These are phyloP conservation scores for Sitodiplosis mosellana DNA, from an alignment of 1,140 invertebrate species.

Conservation along the genomic window DNA sequence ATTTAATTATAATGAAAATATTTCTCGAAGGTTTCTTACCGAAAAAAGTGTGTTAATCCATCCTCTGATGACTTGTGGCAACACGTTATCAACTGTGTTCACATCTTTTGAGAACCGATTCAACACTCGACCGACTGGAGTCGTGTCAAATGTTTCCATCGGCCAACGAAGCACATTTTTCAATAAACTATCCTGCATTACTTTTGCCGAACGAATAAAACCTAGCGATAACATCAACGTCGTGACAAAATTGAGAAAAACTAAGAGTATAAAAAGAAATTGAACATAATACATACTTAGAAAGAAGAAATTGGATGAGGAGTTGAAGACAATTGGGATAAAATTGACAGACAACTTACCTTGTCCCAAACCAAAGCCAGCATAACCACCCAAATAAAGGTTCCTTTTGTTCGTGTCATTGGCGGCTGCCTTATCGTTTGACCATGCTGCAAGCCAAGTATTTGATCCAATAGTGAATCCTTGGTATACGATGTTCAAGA, in stretches of 20 bases:
- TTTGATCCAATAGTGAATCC: slow-evolving; percentile 78
- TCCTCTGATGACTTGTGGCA: slow-evolving; percentile 48
- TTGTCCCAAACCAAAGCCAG: slow-evolving; percentile 69
- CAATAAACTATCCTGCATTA: too few species aligned
- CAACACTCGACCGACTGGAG: slow-evolving; percentile 64
- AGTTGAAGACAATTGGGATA: too few species aligned
- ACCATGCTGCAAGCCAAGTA: slow-evolving; percentile 83
- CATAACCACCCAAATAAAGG: slow-evolving; percentile 76
- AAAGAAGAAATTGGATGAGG: too few species aligned
- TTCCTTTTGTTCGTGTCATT: slow-evolving; percentile 43
- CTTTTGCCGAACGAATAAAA: not conserved
- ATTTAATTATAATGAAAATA: too few species aligned
- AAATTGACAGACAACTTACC: too few species aligned
- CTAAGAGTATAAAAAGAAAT: slow-evolving; percentile 11
- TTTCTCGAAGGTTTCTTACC: too few species aligned
- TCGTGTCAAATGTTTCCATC: slow-evolving; percentile 69
- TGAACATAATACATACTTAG: too few species aligned
- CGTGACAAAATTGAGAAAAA: not conserved
- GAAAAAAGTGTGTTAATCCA: slow-evolving; percentile 49
- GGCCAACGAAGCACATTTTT: slow-evolving; percentile 17
- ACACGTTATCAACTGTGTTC: slow-evolving; percentile 55
- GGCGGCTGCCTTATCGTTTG: slow-evolving; percentile 37
- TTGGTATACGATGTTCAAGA: slow-evolving; percentile 75
- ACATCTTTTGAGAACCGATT: slow-evolving; percentile 76
- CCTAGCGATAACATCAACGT: not conserved